Base-by-base conservation (phyloP, 1,140 invertebrate genomes). In the Choristoneura fumiferana region DNA sequence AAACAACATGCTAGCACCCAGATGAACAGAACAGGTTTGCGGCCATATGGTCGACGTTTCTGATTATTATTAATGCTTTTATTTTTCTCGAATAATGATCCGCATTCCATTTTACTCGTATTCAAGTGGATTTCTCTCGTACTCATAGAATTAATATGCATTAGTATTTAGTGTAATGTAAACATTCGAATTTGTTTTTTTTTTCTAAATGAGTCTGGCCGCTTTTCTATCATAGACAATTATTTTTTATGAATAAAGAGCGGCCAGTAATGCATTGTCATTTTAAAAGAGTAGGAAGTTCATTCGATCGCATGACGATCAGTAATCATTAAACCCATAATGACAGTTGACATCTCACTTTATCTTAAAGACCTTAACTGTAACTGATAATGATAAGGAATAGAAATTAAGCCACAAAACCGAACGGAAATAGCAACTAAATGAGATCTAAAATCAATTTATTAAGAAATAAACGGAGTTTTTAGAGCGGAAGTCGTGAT, bases 31-130 rank as follows among this genome's bases (percentile, higher is more conserved):
- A 85, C 82, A 69, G 76, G 82, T 83, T 85, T 71, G 52, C 54
- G 67, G 63, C 73, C 77, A 83, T 83, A 85, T 81, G 77, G 71
- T 63, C 68, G 61, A 63, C 66, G 70, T 65, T 45, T 54, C 55
- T 63, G 69, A 71, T 81, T 76, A 73, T 82, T 81, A 78, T 79
- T 81, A 76, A 78, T 71, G 74, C n/a, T 71, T 78, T 78, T 77
- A 68, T 73, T 69, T 70, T 78, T 60, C 73, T 66, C 62, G 64
- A 66, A 64, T 67, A 65, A 71, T 73, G 70, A 77, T 78, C 82
- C 81, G 81, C 82, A 85, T 84, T 82, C 82, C 78, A 57, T 35
- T 63, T 17, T 40, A 15, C 15, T 40, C 17, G 15, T 40, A 17
- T 40, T 40, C n/a, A 10, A 40, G 22, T 29, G 22, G 39, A 15